phyloP scores from a whole-genome alignment of 2,888 invertebrate species.

The Ochropleura plecta region DNA sequence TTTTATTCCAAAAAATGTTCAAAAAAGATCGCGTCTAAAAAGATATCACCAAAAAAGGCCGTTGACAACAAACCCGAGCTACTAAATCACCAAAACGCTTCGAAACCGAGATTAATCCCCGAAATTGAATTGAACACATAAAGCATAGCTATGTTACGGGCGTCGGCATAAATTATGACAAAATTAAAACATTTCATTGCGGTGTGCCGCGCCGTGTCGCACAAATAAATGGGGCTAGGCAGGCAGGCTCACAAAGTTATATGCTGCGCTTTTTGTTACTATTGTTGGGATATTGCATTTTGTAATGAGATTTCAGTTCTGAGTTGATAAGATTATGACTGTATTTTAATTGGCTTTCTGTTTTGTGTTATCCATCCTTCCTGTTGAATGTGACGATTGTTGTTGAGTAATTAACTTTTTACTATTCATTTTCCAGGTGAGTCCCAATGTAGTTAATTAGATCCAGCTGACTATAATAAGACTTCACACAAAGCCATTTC shows the following conservation, averaged over 20 bases:
- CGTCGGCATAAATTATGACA: conserved; percentile 66
- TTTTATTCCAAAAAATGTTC: background rate
- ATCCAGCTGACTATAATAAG: background rate
- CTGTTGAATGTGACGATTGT: background rate
- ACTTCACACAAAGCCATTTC: background rate
- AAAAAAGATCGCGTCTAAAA: background rate
- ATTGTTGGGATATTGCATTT: conserved; percentile 35
- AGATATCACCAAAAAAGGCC: conserved; percentile 17
- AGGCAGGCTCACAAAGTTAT: conserved; percentile 42
- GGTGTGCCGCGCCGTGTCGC: conserved; percentile 48
- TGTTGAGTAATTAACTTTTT: background rate
- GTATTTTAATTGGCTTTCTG: conserved; percentile 14
- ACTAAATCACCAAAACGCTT: conserved; percentile 55
- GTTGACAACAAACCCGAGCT: conserved; percentile 6
- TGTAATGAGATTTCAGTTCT: conserved; percentile 10
- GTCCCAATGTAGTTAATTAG: background rate
- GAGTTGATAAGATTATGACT: conserved; percentile 4
- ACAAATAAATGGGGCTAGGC: conserved; percentile 50
- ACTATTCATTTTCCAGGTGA: background rate
- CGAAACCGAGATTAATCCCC: conserved; percentile 46
- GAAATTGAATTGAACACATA: conserved; percentile 65
- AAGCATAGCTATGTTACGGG: conserved; percentile 47
- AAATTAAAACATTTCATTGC: conserved; percentile 70
- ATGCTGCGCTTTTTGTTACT: conserved; percentile 38
- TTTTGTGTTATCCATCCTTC: background rate